A percentile compares a stretch with the other conserved stretches of the same genome.
Evolutionary conservation across 2,797 vertebrate species (phyloP).

Genomic region (Erpetoichthys calabaricus): DNA sequence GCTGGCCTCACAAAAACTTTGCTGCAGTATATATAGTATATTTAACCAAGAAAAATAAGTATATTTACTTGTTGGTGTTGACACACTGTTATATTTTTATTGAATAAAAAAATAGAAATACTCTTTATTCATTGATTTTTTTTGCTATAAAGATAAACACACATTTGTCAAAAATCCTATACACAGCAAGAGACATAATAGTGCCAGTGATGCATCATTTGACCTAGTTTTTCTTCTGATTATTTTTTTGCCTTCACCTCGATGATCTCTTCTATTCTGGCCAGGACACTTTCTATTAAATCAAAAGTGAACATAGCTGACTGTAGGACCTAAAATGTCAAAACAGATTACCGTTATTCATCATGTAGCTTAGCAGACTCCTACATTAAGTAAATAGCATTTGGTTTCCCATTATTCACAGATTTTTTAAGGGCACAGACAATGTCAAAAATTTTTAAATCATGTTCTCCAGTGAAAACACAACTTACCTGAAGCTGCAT

Average conservation of each 20-base stretch:
- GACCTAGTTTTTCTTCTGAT: conserved; percentile 34
- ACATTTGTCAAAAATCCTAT: too few species aligned
- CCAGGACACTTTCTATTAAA: conserved; percentile 85
- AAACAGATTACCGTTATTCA: conserved; percentile 20
- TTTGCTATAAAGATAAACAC: too few species aligned
- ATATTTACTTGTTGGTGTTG: too few species aligned
- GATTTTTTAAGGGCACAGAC: not conserved
- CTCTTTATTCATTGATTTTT: too few species aligned
- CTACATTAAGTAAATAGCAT: conserved; percentile 8
- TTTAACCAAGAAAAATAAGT: too few species aligned
- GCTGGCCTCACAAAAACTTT: too few species aligned
- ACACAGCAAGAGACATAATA: too few species aligned
- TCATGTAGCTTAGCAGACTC: conserved; percentile 32
- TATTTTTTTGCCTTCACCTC: conserved; percentile 55
- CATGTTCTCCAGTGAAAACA: conserved; percentile 10
- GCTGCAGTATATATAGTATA: too few species aligned
- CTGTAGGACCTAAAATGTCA: conserved; percentile 68
- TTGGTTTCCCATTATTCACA: not conserved
- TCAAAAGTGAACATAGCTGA: conserved; percentile 89
- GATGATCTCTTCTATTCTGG: conserved; percentile 77
- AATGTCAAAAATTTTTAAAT: not conserved
- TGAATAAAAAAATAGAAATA: too few species aligned
- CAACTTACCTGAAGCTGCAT: conserved; percentile 75
- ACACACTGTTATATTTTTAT: too few species aligned
- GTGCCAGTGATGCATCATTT: conserved; percentile 15